Conservation (phyloP, 2,113 vertebrate genomes). For the Eretmochelys imbricata region DNA sequence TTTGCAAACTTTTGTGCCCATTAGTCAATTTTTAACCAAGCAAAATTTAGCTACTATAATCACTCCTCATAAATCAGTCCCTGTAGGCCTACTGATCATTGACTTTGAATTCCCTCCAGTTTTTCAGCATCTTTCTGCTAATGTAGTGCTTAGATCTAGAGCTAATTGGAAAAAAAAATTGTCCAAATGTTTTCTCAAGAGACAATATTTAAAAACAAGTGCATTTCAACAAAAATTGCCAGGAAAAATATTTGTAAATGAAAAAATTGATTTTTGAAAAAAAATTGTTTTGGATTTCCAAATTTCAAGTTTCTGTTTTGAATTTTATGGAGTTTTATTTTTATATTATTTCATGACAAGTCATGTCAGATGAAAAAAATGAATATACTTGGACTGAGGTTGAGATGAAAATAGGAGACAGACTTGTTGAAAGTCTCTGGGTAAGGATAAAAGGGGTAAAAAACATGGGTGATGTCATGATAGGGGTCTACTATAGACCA, state of each 20-base stretch:
- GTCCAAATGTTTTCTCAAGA: neutral
- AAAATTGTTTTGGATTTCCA: neutral
- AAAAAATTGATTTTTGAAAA: neutral
- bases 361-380: too few relatives aligned
- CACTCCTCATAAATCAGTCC: constrained; percentile 16
- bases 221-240: neutral
- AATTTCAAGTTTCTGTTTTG: too few relatives aligned
- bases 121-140: neutral
- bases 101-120: constrained; percentile 34
- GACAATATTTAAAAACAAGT: neutral
- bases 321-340: neutral
- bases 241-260: too few relatives aligned
- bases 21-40: constrained; percentile 33
- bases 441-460: too few relatives aligned
- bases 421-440: too few relatives aligned
- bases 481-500: too few relatives aligned
- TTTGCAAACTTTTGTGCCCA: constrained; percentile 22
- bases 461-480: too few relatives aligned
- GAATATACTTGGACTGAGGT: too few relatives aligned
- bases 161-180: neutral
- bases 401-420: too few relatives aligned
- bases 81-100: constrained; percentile 12
- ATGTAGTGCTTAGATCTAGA: neutral
- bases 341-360: neutral
- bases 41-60: constrained; percentile 40